These are phyloP conservation scores for Enteromius argenteus DNA, from an alignment of 2,797 vertebrate genomes.

Conservation along the genomic window DNA sequence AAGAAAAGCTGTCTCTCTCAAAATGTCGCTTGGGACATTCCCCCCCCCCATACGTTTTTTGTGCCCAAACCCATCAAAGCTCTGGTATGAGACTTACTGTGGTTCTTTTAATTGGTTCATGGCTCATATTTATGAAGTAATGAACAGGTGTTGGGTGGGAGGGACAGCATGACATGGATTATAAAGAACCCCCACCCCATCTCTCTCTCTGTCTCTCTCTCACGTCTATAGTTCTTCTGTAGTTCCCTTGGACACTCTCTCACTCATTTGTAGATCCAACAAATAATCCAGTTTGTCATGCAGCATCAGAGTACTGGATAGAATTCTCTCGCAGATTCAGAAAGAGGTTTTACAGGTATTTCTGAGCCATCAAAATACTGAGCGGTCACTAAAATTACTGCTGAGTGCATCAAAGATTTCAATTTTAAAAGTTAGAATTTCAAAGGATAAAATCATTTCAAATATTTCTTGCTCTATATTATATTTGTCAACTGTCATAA, in stretches of 20 bases:
- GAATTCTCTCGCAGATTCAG: slow-evolving; percentile 40
- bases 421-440: not conserved
- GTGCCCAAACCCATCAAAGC: slow-evolving; percentile 41
- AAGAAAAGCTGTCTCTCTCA: slow-evolving; percentile 30
- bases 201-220: slow-evolving; percentile 27
- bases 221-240: slow-evolving; percentile 15
- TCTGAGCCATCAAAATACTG: not conserved
- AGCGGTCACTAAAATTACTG: slow-evolving; percentile 15
- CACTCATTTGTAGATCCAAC: slow-evolving; percentile 45
- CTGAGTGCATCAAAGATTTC: not conserved
- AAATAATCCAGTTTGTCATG: slow-evolving; percentile 56
- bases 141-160: slow-evolving; percentile 66
- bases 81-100: slow-evolving; percentile 38
- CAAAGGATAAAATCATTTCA: not conserved
- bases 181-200: slow-evolving; percentile 32
- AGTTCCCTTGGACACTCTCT: slow-evolving; percentile 48
- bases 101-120: slow-evolving; percentile 57
- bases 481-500: not conserved
- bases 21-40: not conserved
- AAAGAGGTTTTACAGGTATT: slow-evolving; percentile 18
- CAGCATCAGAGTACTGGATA: slow-evolving; percentile 43
- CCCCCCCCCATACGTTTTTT: not conserved
- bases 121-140: slow-evolving; percentile 62
- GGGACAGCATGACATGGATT: slow-evolving; percentile 60
- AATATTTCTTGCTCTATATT: not conserved